These are phyloP conservation scores for Gymnogyps californianus DNA, from an alignment of 2,113 vertebrate genomes.

Conservation along the genomic window DNA sequence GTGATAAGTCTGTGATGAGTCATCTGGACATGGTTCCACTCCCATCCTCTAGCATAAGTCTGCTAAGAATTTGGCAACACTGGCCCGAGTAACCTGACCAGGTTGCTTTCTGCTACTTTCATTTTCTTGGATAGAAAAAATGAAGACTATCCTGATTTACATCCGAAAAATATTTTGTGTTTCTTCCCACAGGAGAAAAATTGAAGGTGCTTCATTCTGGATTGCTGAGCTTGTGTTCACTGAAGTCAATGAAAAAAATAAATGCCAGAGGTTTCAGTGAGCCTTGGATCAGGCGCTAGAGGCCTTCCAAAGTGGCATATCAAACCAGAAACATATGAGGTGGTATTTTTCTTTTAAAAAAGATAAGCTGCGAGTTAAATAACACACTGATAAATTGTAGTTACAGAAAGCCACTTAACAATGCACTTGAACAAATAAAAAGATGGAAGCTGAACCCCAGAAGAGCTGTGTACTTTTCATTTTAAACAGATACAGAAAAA, in stretches of 20 bases:
- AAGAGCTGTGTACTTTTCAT: background rate
- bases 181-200: background rate
- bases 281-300: background rate
- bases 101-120: background rate
- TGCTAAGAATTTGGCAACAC: background rate
- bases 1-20: background rate
- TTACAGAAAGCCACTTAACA: background rate
- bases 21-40: background rate
- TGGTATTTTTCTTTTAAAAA: background rate
- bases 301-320: background rate
- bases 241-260: background rate
- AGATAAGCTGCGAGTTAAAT: background rate
- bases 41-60: background rate
- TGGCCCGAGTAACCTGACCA: background rate
- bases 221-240: background rate
- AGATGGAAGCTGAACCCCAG: background rate
- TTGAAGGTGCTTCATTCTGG: background rate
- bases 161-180: background rate
- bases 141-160: background rate
- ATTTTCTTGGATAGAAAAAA: background rate
- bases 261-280: background rate
- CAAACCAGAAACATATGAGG: background rate
- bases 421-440: background rate
- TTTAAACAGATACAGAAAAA: background rate
- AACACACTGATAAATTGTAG: background rate